Evolutionary conservation across 2,113 vertebrate genomes (phyloP), one percentile per base, ranked within the genome.

Genomic region (Syrrhaptes paradoxus): DNA sequence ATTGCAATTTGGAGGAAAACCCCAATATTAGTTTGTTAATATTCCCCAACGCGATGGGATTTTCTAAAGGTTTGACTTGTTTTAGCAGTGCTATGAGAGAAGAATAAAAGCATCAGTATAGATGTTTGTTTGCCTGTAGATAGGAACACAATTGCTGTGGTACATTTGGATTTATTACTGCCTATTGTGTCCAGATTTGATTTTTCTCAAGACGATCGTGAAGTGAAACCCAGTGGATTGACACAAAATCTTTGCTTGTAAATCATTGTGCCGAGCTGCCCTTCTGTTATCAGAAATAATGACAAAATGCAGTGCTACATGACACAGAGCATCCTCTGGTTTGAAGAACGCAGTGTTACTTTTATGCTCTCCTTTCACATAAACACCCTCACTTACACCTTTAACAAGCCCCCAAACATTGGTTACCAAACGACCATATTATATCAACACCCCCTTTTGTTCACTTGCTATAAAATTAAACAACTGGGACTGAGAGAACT

Each of bases 371-470:
- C 38, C 62, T 93, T 95, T 93, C 79, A 86, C 45, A 62, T 83
- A 95, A 95, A 95, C 87, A 93, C 76, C 91, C 84, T 92, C 92
- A 95, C 93, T 97, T 90, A 93, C 80, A 91, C 96, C 95, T 96
- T 97, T 97, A 97, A 97, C 95, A 97, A 97, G 97, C 97, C 96
- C 95, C 97, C 95, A 96, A 97, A 96, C 90, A 74, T 96, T 96
- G 95, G 90, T 97, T 97, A 97, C 92, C 72, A 80, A 94, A 86
- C 81, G 63, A 97, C 81, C 81, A 36, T 90, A 90, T 91, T 95
- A 87, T 76, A 94, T 94, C 90, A 85, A 19, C n/a, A 61, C 57
- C 80, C 61, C 89, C 92, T 97, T 97, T 98, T 97, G 91, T 97
- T 97, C 94, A 86, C 87, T 93, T 29, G 90, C 95, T 95, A 95